Evolutionary conservation across 2,888 invertebrate genomes (phyloP).

Genomic region (Acheta domesticus): DNA sequence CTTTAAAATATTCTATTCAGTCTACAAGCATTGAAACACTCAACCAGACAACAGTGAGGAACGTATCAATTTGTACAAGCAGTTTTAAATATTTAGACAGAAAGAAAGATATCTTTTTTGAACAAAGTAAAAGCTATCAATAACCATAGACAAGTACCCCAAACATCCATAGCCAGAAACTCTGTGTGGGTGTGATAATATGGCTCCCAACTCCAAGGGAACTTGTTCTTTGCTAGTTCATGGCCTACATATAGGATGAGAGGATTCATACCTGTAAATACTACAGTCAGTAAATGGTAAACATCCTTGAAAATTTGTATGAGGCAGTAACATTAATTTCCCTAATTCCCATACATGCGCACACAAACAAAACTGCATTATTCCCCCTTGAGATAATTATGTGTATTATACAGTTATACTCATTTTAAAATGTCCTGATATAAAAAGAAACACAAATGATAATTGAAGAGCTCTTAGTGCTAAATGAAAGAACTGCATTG

Average conservation of each 20-base stretch:
- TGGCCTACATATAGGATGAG: conserved; percentile 76
- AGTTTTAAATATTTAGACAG: conserved; percentile 50
- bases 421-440: too few species aligned
- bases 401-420: too few species aligned
- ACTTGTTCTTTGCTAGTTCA: conserved; percentile 63
- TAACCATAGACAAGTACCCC: conserved; percentile 71
- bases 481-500: too few species aligned
- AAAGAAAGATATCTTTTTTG: conserved; percentile 62
- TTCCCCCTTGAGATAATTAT: too few species aligned
- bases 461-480: too few species aligned
- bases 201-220: conserved; percentile 68
- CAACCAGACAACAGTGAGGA: background rate
- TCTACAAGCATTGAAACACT: conserved; percentile 2
- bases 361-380: too few species aligned
- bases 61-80: background rate
- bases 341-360: too few species aligned
- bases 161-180: conserved; percentile 65
- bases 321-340: too few species aligned
- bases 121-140: conserved; percentile 65
- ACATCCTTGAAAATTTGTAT: background rate
- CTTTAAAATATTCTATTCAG: conserved; percentile 1
- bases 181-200: conserved; percentile 60
- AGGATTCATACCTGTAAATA: conserved; percentile 69
- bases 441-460: too few species aligned
- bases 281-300: background rate